phyloP scores from a whole-genome alignment of 2,113 vertebrate species.

The Heloderma charlesbogerti region DNA sequence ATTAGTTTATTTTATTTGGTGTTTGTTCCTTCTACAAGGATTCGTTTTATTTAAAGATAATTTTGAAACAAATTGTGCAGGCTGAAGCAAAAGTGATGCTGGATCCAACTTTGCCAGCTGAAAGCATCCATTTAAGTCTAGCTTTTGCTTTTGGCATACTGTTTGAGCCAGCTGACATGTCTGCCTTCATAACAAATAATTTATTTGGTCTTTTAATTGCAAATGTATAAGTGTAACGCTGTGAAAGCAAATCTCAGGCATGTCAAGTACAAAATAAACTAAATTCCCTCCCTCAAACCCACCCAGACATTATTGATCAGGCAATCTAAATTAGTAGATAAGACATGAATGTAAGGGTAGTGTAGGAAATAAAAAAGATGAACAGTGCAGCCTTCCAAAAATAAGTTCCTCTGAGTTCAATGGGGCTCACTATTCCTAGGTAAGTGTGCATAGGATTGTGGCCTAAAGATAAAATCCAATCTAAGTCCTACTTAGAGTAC shows the following conservation, averaged over 20 bases:
- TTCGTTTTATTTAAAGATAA: not conserved
- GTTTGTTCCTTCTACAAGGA: not conserved
- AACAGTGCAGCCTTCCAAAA: not conserved
- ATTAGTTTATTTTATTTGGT: not conserved
- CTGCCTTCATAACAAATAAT: constrained; percentile 5
- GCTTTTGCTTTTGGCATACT: not conserved
- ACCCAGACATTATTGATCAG: not conserved
- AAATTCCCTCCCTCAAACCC: not conserved
- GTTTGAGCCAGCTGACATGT: not conserved
- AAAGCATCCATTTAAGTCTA: constrained; percentile 2
- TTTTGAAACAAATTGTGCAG: not conserved
- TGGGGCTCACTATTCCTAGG: not conserved
- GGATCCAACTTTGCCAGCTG: not conserved
- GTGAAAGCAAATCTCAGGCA: not conserved
- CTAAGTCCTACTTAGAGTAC: too few species aligned
- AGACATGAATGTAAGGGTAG: not conserved
- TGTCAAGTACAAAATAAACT: not conserved
- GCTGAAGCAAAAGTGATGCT: not conserved
- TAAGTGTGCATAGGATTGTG: not conserved
- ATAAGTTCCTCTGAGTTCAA: too few species aligned
- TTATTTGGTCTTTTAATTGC: not conserved
- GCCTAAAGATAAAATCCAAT: too few species aligned
- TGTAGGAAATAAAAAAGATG: not conserved
- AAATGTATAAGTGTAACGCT: not conserved
- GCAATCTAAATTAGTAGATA: not conserved